Evolutionary conservation across 2,888 invertebrate genomes (phyloP), one percentile per base, ranked within the genome.

Genomic region (Rhingia rostrata): DNA sequence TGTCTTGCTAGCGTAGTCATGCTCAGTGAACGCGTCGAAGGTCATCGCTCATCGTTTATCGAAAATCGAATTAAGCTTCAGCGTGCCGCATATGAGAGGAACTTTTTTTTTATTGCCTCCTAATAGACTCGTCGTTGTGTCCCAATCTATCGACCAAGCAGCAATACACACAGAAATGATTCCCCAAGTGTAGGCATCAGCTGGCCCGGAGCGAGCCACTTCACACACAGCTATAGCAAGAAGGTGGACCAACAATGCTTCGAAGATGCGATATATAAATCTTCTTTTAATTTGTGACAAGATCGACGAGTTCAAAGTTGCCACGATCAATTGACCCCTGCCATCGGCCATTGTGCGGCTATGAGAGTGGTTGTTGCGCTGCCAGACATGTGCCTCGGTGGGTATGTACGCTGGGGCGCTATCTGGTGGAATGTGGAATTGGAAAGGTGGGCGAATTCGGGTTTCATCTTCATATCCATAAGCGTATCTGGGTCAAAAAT

Each of bases 271-370:
- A 87, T 87, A 87, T 89, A 90, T 90, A 90, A 90, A 90, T 90
- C 90, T 90, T 90, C 88, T 89, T 89, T 90, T 91, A 91, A 91
- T 91, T 90, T 91, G 91, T 90, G 90, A 90, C 91, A 91, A 91
- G 91, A 91, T 91, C 91, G 91, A 90, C 91, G 90, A 91, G 91
- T 91, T 91, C 91, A 91, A 91, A 91, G 91, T 90, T 91, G 90
- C 90, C 89, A 89, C 89, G 89, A 89, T 91, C 90, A 91, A 91
- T 91, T 91, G 91, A 91, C 91, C 91, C 90, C 89, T 87, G 60
- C 69, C 47, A 74, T 61, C 61, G 61, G 56, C 74, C 58, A 78
- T 72, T 72, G 82, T 66, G 43, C 12, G 32, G 61, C 63, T 82
- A 72, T 83, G 78, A 63, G 73, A 74, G 83, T 73, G 47, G 6